phyloP scores from a whole-genome alignment of 2,888 invertebrate genomes.

The Tenodera sinensis region DNA sequence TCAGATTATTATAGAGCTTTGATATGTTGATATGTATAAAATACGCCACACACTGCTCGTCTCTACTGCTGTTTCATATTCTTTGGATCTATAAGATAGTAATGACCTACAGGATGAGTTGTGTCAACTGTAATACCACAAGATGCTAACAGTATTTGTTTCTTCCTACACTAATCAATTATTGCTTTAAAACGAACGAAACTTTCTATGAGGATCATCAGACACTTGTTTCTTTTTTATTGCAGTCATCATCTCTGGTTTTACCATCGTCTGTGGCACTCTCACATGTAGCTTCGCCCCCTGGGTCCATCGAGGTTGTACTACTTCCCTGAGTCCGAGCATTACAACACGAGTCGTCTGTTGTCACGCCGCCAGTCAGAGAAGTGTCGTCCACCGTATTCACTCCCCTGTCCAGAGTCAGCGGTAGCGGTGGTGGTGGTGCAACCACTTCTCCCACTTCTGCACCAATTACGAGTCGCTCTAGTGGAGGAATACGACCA shows the following conservation, averaged over 20 bases:
- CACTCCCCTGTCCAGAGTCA: neutral
- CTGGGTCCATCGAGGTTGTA: neutral
- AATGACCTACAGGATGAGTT: no score
- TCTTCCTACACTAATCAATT: neutral
- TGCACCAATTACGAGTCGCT: conserved; percentile 36
- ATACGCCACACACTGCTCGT: no score
- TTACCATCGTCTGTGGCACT: neutral
- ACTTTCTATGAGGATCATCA: neutral
- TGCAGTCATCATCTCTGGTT: neutral
- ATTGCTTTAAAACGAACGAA: neutral
- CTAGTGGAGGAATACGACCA: conserved; percentile 27
- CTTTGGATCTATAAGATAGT: no score
- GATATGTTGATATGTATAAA: no score
- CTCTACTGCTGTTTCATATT: no score
- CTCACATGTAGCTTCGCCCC: neutral
- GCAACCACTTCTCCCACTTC: conserved; percentile 26
- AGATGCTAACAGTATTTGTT: no score
- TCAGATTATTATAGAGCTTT: no score
- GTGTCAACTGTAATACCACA: no score
- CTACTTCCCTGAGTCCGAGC: neutral
- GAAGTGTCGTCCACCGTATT: neutral
- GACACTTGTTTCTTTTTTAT: neutral
- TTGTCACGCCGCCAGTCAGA: neutral
- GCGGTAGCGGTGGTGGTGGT: neutral
- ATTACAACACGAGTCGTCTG: neutral